These are phyloP conservation scores for Chouioia cunea DNA, from an alignment of 2,888 invertebrate species.

Conservation along the genomic window DNA sequence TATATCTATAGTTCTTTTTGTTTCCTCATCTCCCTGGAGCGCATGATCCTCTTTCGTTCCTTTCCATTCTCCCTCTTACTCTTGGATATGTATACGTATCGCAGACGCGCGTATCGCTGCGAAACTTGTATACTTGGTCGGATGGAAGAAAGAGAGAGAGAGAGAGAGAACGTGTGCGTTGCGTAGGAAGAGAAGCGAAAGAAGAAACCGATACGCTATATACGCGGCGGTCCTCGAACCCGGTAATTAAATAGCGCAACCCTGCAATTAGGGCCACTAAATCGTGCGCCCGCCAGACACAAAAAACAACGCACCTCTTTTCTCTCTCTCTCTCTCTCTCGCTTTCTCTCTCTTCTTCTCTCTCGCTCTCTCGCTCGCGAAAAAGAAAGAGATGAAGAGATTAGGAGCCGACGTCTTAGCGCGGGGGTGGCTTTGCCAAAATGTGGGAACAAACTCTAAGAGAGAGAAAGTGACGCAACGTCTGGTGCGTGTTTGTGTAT, in stretches of 20 bases:
- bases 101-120: background rate
- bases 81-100: background rate
- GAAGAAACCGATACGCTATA: slow-evolving; percentile 51
- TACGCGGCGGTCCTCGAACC: slow-evolving; percentile 69
- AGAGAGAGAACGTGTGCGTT: slow-evolving; percentile 40
- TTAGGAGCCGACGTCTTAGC: slow-evolving; percentile 43
- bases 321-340: slow-evolving; percentile 46
- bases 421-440: slow-evolving; percentile 67
- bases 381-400: slow-evolving; percentile 46
- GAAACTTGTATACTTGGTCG: slow-evolving; percentile 23
- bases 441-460: slow-evolving; percentile 61
- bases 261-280: slow-evolving; percentile 90
- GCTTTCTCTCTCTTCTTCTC: slow-evolving; percentile 44
- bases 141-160: slow-evolving; percentile 24
- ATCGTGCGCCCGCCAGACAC: slow-evolving; percentile 74
- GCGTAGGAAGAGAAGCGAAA: slow-evolving; percentile 50
- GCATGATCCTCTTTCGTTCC: slow-evolving; percentile 11
- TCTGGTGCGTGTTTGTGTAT: background rate
- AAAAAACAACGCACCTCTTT: slow-evolving; percentile 64
- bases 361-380: slow-evolving; percentile 30
- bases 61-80: slow-evolving; percentile 5
- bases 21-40: slow-evolving; percentile 5
- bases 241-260: slow-evolving; percentile 86
- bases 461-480: slow-evolving; percentile 30
- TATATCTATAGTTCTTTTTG: background rate